Percentiles rank a stretch among this genome's conserved stretches.
phyloP scores from a whole-genome alignment of 1,140 invertebrate genomes.

The Achatina immaculata region DNA sequence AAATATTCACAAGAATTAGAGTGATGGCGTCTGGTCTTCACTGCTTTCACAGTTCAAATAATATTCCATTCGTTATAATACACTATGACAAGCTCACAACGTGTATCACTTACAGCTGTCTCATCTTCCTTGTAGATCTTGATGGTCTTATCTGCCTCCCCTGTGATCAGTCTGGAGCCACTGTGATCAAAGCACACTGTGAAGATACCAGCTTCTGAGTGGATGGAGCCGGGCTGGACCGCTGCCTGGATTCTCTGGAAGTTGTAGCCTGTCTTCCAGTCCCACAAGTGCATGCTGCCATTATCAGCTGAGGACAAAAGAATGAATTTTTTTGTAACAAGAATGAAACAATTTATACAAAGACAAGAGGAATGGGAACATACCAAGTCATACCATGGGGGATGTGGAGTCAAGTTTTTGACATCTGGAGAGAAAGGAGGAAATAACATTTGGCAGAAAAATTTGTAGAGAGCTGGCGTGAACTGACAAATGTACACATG shows the following conservation, averaged over 20 bases:
- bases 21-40: too few relatives aligned
- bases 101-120: slow-evolving; percentile 83
- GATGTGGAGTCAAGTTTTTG: too few relatives aligned
- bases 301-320: slow-evolving; percentile 86
- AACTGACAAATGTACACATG: too few relatives aligned
- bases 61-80: too few relatives aligned
- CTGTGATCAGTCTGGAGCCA: slow-evolving; percentile 92
- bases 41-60: too few relatives aligned
- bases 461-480: too few relatives aligned
- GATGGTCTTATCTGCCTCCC: slow-evolving; percentile 99
- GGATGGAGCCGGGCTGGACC: slow-evolving; percentile 99
- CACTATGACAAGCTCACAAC: too few relatives aligned
- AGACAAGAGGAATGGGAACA: background rate
- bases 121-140: slow-evolving; percentile 99
- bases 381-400: too few relatives aligned
- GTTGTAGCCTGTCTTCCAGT: slow-evolving; percentile 98
- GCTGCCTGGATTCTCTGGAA: slow-evolving; percentile 93
- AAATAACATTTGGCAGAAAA: too few relatives aligned
- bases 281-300: slow-evolving; percentile 98
- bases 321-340: background rate
- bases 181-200: slow-evolving; percentile 95
- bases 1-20: too few relatives aligned
- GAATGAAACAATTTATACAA: background rate
- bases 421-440: too few relatives aligned
- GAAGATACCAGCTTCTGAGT: slow-evolving; percentile 98